A percentile compares a stretch with the other conserved stretches of the same genome.
These are phyloP conservation scores for Linnaemya vulpina DNA, from an alignment of 2,888 invertebrate species.

Conservation along the genomic window DNA sequence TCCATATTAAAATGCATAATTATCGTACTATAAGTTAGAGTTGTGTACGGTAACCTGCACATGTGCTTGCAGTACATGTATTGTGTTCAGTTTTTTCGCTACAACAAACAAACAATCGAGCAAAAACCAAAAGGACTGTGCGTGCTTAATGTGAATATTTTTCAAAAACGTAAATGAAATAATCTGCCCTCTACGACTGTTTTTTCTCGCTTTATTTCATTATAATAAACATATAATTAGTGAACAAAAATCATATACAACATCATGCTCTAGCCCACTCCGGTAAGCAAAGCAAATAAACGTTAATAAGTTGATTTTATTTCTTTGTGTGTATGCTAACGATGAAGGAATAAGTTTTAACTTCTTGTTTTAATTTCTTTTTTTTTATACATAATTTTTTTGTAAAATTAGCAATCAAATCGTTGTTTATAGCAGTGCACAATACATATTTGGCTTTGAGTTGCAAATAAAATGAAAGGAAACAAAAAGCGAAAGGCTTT, in stretches of 20 bases:
- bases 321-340: slow-evolving; percentile 37
- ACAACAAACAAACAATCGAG: neutral
- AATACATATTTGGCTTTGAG: slow-evolving; percentile 62
- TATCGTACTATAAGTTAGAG: slow-evolving; percentile 23
- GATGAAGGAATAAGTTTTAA: slow-evolving; percentile 59
- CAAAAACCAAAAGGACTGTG: slow-evolving; percentile 35
- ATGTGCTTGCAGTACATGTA: slow-evolving; percentile 27
- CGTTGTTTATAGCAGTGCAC: slow-evolving; percentile 50
- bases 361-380: slow-evolving; percentile 9
- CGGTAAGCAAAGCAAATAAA: slow-evolving; percentile 32
- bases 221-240: slow-evolving; percentile 69
- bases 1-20: slow-evolving; percentile 49
- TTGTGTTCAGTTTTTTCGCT: slow-evolving; percentile 24
- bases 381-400: slow-evolving; percentile 11
- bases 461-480: slow-evolving; percentile 21
- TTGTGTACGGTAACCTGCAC: slow-evolving; percentile 16
- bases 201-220: slow-evolving; percentile 28
- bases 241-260: slow-evolving; percentile 63
- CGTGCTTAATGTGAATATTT: slow-evolving; percentile 66
- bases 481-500: slow-evolving; percentile 51
- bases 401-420: slow-evolving; percentile 59
- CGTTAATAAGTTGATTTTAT: slow-evolving; percentile 70
- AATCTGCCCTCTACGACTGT: slow-evolving; percentile 51
- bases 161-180: slow-evolving; percentile 31
- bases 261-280: slow-evolving; percentile 25